Percentiles rank a stretch among this genome's conserved stretches.
Evolutionary conservation across 2,888 invertebrate species (phyloP).

Genomic region (Orchesella flavescens): DNA sequence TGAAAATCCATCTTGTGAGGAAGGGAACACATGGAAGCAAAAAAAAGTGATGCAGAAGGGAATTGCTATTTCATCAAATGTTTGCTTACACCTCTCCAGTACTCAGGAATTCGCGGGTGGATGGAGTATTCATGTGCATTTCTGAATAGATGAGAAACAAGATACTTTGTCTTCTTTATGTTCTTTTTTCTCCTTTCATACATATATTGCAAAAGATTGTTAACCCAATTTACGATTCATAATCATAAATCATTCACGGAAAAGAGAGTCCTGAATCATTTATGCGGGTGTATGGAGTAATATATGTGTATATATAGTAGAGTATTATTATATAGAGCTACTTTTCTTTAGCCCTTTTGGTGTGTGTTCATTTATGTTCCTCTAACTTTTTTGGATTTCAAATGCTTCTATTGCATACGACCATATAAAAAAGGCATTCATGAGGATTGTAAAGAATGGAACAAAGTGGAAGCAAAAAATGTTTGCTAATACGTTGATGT

Average conservation of each 20-base stretch:
- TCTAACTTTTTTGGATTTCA: neutral
- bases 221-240: constrained; percentile 44
- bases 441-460: constrained; percentile 1
- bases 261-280: constrained; percentile 27
- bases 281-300: too few species aligned
- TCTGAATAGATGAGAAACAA: neutral
- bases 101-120: too few species aligned
- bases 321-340: too few species aligned
- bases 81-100: neutral
- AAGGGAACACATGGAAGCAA: neutral
- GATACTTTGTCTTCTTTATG: neutral
- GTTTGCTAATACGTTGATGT: neutral
- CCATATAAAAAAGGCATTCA: neutral
- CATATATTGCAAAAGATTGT: constrained; percentile 29
- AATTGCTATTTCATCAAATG: constrained; percentile 15
- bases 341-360: too few species aligned
- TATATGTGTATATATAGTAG: too few species aligned
- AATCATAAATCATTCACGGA: constrained; percentile 46
- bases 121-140: neutral
- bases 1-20: constrained; percentile 22
- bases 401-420: neutral
- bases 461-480: neutral
- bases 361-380: too few species aligned
- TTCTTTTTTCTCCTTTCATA: neutral
- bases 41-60: neutral